Evolutionary conservation across 2,113 vertebrate species (phyloP), one percentile per base, ranked within the genome.

Genomic region (Hippocampus mohnikei): DNA sequence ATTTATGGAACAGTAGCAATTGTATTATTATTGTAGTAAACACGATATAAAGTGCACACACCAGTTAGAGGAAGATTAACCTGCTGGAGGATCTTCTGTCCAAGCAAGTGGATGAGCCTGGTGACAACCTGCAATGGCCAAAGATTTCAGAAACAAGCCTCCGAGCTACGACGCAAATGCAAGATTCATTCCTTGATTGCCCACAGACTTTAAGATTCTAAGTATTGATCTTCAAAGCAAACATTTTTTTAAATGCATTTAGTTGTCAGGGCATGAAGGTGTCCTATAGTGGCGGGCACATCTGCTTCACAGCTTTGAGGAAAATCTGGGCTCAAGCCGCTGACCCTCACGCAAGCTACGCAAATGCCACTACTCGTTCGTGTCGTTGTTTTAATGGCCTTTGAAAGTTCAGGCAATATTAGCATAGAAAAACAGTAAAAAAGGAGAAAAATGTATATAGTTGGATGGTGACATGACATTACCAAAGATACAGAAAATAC

Each of bases 81-180:
- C 85, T 98, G 96, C 88, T 95, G 95, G 46, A 98, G 93, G 67
- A 98, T 97, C 91, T 96, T 98, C 92, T 97, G 93, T 0, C 96
- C 95, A 25, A 98, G 89, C 67, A 99, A 90, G 74, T 96, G 97
- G 79, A 98, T 99, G 70, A 99, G 88, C 65, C 94, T 89, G 13
- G 97, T 99, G 86, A 99, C 97, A 71, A 98, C 96, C 96, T 98
- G 79, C 55, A 20, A 64, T 25, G 21, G 46, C 18, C 21, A 77
- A 68, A 55, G 9, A n/a, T 52, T 33, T 27, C 21, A 40, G n/a
- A 23, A 27, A 21, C 50, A 67, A 53, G 29, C 15, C 56, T 59
- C 25, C 3, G 27, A 59, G 16, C 23, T 27, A 25, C 13, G 11
- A 56, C 4, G 3, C 29, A 33, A 10, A 56, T 8, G 7, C 50